These are phyloP conservation scores for Nemapogon koenigi DNA, from an alignment of 2,888 invertebrate genomes.

Conservation along the genomic window DNA sequence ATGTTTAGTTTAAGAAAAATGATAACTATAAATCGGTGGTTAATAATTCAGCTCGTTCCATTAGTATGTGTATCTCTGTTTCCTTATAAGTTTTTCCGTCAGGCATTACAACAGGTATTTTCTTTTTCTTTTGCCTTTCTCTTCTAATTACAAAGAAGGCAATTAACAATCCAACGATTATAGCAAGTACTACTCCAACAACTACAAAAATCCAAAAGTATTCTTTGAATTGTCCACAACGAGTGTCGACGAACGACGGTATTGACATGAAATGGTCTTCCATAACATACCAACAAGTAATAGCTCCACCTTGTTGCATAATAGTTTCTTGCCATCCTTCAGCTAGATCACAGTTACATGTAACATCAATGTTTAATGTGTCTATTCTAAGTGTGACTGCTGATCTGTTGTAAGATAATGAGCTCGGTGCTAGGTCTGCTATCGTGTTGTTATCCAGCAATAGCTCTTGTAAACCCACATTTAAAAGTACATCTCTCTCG, in stretches of 20 bases:
- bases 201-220: constrained; percentile 53
- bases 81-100: constrained; percentile 84
- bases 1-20: constrained; percentile 4
- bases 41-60: constrained; percentile 82
- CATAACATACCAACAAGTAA: constrained; percentile 47
- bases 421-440: constrained; percentile 56
- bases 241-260: constrained; percentile 42
- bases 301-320: constrained; percentile 37
- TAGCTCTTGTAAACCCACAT: constrained; percentile 51
- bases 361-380: constrained; percentile 63
- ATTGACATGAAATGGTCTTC: constrained; percentile 42
- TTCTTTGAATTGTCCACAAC: constrained; percentile 48
- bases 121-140: constrained; percentile 63
- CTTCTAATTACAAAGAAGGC: constrained; percentile 48
- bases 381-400: constrained; percentile 64
- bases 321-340: constrained; percentile 40
- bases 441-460: constrained; percentile 71
- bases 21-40: constrained; percentile 81
- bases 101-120: constrained; percentile 77
- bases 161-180: constrained; percentile 50
- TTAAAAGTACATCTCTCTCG: constrained; percentile 47
- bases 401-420: constrained; percentile 63
- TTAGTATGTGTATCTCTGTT: constrained; percentile 85
- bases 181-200: constrained; percentile 49
- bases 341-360: constrained; percentile 63